Base-by-base conservation (phyloP, 2,797 vertebrate genomes). In the Chelidonichthys spinosus region DNA sequence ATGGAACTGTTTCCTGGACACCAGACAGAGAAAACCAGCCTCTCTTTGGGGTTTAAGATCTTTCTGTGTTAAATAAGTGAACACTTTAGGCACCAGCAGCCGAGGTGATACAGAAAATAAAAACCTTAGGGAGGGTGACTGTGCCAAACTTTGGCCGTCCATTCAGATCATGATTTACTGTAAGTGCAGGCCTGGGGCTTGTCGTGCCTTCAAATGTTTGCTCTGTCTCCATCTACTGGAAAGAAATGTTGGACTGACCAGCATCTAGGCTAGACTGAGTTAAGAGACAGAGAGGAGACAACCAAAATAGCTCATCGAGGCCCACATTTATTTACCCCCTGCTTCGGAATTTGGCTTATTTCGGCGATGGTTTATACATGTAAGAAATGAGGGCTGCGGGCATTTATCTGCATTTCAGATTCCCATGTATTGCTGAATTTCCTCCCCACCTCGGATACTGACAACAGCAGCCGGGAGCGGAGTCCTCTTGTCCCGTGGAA, bases 191-290 rank as follows among this genome's bases (percentile, higher is more conserved):
- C 76, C 61, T 60, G 18, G 69, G 82, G 85, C 65, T 86, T 70
- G 71, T 72, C 60, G 33, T 83, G 67, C 70, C 46, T 72, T 63
- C 69, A 74, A 79, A 85, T 70, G 79, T 84, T 83, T 69, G 62
- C 87, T 92, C 87, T 93, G 93, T 90, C 93, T 89, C 94, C 94
- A 93, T 91, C 93, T 90, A 62, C 90, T 91, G 94, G 88, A 79
- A 25, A 72, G 55, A 86, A 52, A 15, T 44, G 71, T 61, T 69
- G 80, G 58, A 76, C 62, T 83, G 85, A 74, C 69, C 87, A 83
- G 82, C 80, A 88, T 90, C 87, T 69, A 78, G 89, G 91, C 86
- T 86, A 83, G 85, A 87, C 79, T 74, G 83, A 86, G 86, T 89
- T 91, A 80, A 89, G 78, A 86, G 78, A 84, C 87, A 82, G 6